These are phyloP conservation scores for Scaptomyza tumidula DNA, from an alignment of 2,888 invertebrate species.

Conservation along the genomic window DNA sequence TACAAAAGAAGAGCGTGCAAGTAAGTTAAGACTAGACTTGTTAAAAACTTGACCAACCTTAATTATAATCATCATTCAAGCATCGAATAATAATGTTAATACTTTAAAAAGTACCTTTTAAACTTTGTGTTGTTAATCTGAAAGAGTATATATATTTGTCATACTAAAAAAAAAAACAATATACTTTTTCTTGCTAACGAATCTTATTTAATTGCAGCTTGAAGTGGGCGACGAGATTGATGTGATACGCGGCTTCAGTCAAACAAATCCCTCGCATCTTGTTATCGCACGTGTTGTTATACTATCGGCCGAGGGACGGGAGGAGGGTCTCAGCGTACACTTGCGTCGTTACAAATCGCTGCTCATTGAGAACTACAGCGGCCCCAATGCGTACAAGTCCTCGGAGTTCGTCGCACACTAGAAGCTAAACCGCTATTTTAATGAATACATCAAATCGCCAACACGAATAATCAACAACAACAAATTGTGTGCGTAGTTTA, in stretches of 20 bases:
- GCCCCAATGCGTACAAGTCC: constrained; percentile 79
- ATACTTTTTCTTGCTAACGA: background rate
- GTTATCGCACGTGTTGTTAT: constrained; percentile 89
- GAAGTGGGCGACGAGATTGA: constrained; percentile 91
- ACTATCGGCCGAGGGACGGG: constrained; percentile 85
- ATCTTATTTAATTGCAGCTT: constrained; percentile 85
- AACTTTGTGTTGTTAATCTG: background rate
- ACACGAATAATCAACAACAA: constrained; percentile 12
- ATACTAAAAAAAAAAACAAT: background rate
- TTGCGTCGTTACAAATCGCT: constrained; percentile 89
- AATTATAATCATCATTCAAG: background rate
- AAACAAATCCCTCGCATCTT: constrained; percentile 89
- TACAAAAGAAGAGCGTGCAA: constrained; percentile 89
- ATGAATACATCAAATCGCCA: constrained; percentile 20
- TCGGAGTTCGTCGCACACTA: constrained; percentile 85
- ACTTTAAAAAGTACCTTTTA: background rate
- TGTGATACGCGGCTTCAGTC: constrained; percentile 88
- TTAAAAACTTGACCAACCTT: background rate
- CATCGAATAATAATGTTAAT: no score
- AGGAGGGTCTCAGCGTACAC: constrained; percentile 87
- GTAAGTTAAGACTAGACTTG: constrained; percentile 84
- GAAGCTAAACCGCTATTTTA: constrained; percentile 5
- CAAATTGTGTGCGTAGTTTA: constrained; percentile 19
- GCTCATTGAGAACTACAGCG: constrained; percentile 89
- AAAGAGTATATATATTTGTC: background rate